phyloP scores from a whole-genome alignment of 2,113 vertebrate genomes.

The Thunnus maccoyii region DNA sequence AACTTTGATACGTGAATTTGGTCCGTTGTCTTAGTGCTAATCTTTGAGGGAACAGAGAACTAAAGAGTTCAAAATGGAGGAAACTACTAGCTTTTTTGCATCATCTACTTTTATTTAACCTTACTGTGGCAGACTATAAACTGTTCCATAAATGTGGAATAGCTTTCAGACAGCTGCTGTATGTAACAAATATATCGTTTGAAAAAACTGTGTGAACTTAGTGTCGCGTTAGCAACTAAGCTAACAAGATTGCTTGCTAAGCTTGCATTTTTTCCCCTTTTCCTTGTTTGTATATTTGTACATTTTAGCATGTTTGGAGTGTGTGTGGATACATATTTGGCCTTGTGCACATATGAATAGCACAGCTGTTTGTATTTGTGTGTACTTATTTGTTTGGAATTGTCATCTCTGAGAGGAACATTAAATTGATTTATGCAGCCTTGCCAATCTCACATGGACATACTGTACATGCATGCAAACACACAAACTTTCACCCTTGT shows the following conservation, averaged over 20 bases:
- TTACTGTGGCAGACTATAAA: background rate
- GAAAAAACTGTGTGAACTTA: background rate
- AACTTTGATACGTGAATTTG: background rate
- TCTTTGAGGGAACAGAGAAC: background rate
- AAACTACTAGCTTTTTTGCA: background rate
- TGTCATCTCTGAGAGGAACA: slow-evolving; percentile 53
- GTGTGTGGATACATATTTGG: background rate
- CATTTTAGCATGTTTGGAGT: too few species aligned
- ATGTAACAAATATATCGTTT: too few species aligned
- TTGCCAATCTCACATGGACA: slow-evolving; percentile 19
- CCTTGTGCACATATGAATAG: background rate
- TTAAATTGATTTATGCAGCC: slow-evolving; percentile 73
- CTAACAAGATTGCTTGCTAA: background rate
- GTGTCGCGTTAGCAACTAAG: background rate
- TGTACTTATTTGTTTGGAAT: background rate
- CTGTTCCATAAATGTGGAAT: background rate
- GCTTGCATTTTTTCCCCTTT: background rate
- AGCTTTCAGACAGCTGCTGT: background rate
- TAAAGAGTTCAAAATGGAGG: background rate
- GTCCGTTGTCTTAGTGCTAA: background rate
- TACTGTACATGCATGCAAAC: too few species aligned
- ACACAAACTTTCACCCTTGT: background rate
- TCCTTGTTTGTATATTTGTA: background rate
- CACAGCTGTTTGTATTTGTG: background rate
- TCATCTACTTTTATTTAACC: background rate